These are phyloP conservation scores for Caenorhabditis sulstoni DNA, from an alignment of 2,888 invertebrate species.

Conservation along the genomic window DNA sequence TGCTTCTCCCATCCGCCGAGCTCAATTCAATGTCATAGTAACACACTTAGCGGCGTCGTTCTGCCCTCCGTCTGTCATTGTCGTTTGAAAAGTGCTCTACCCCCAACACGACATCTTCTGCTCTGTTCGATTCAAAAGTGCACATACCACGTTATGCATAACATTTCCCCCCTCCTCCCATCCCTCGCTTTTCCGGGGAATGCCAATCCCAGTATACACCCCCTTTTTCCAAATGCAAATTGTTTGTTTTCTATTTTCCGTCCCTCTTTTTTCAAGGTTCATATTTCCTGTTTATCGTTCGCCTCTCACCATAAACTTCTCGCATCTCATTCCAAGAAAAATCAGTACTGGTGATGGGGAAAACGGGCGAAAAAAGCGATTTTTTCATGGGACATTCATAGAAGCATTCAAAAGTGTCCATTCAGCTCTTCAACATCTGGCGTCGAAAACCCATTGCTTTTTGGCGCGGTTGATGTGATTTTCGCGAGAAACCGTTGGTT, in stretches of 20 bases:
- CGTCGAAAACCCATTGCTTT: too few relatives aligned
- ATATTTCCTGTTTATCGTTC: constrained; percentile 15
- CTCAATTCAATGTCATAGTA: constrained; percentile 28
- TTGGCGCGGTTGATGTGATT: too few relatives aligned
- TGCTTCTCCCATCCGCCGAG: background rate
- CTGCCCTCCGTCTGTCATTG: background rate
- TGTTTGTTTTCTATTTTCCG: constrained; percentile 20
- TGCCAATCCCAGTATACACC: background rate
- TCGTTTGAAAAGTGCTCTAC: background rate
- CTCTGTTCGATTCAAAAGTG: constrained; percentile 5
- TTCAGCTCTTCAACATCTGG: constrained; percentile 8
- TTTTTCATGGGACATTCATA: too few relatives aligned
- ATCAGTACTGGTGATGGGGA: too few relatives aligned
- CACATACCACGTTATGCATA: too few relatives aligned
- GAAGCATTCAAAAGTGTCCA: background rate
- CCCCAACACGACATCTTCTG: background rate
- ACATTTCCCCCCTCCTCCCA: background rate
- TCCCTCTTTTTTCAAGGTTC: constrained; percentile 1
- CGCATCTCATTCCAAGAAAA: too few relatives aligned
- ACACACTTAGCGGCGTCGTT: constrained; percentile 21
- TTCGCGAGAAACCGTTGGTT: too few relatives aligned
- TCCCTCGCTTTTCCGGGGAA: background rate
- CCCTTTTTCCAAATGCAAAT: background rate
- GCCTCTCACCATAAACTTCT: background rate
- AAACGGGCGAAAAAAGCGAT: too few relatives aligned